Conservation (phyloP, 2,113 vertebrate genomes). For the Pelmatolapia mariae region DNA sequence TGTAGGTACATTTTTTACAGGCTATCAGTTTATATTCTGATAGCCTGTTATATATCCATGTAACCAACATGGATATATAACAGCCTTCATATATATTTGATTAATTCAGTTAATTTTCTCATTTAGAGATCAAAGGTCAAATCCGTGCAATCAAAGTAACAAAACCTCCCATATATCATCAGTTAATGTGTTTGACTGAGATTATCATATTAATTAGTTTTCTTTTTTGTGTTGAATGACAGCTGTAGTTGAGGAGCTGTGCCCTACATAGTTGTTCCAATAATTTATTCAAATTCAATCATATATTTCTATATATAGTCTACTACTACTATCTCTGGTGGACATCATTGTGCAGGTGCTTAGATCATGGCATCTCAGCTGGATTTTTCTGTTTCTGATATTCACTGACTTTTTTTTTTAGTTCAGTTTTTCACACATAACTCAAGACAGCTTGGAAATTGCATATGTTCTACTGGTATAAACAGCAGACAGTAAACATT, state of each 20-base stretch:
- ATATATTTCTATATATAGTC: slow-evolving; percentile 28
- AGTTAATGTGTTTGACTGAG: slow-evolving; percentile 24
- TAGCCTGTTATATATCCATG: background rate
- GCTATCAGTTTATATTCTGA: background rate
- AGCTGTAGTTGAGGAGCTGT: background rate
- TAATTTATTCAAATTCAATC: slow-evolving; percentile 36
- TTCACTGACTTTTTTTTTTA: background rate
- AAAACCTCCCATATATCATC: slow-evolving; percentile 28
- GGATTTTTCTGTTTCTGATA: background rate
- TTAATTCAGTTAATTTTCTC: slow-evolving; percentile 29
- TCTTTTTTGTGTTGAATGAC: slow-evolving; percentile 51
- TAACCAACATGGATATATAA: background rate
- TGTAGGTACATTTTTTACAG: background rate
- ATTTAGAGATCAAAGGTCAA: slow-evolving; percentile 51
- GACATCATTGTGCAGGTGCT: slow-evolving; percentile 20
- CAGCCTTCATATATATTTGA: slow-evolving; percentile 12
- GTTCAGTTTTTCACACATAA: slow-evolving; percentile 13
- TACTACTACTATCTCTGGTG: slow-evolving; percentile 22
- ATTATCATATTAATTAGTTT: slow-evolving; percentile 64
- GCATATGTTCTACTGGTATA: background rate
- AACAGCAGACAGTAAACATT: background rate
- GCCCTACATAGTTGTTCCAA: background rate
- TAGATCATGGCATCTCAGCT: slow-evolving; percentile 13
- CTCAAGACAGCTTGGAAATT: background rate
- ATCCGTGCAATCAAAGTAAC: slow-evolving; percentile 44